Evolutionary conservation across 2,888 invertebrate species (phyloP).

Genomic region (Coleophora flavipennella): DNA sequence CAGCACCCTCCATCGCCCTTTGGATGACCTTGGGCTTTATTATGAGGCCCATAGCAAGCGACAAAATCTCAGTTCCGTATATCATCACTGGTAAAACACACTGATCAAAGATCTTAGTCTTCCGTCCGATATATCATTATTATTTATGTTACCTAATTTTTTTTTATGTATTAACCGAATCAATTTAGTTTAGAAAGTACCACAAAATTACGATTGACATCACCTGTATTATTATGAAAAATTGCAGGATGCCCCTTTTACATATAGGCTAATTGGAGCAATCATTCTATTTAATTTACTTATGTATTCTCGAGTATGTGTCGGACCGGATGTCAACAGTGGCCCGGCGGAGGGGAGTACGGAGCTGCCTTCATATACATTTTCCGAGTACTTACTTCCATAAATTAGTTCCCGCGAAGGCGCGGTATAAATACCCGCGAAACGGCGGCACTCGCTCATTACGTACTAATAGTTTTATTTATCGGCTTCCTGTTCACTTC

Average conservation of each 20-base stretch:
- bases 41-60: too few relatives aligned
- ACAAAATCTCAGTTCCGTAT: too few relatives aligned
- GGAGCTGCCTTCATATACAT: slow-evolving; percentile 60
- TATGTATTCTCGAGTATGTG: slow-evolving; percentile 28
- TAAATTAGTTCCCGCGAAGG: slow-evolving; percentile 69
- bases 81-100: too few relatives aligned
- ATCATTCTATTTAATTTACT: slow-evolving; percentile 22
- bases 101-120: too few relatives aligned
- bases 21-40: too few relatives aligned
- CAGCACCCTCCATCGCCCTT: too few relatives aligned
- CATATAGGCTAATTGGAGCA: slow-evolving; percentile 20
- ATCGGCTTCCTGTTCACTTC: slow-evolving; percentile 51
- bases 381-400: slow-evolving; percentile 71
- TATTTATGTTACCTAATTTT: too few relatives aligned
- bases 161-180: too few relatives aligned
- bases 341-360: slow-evolving; percentile 37
- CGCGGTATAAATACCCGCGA: slow-evolving; percentile 66
- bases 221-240: slow-evolving; percentile 1
- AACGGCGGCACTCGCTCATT: slow-evolving; percentile 58
- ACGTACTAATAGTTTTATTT: slow-evolving; percentile 65
- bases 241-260: slow-evolving; percentile 5
- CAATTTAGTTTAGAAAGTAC: neutral
- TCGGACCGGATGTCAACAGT: slow-evolving; percentile 58
- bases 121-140: too few relatives aligned
- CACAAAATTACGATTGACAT: neutral